These are phyloP conservation scores for Platorchestia sp. DNA, from an alignment of 1,140 invertebrate genomes.

Conservation along the genomic window DNA sequence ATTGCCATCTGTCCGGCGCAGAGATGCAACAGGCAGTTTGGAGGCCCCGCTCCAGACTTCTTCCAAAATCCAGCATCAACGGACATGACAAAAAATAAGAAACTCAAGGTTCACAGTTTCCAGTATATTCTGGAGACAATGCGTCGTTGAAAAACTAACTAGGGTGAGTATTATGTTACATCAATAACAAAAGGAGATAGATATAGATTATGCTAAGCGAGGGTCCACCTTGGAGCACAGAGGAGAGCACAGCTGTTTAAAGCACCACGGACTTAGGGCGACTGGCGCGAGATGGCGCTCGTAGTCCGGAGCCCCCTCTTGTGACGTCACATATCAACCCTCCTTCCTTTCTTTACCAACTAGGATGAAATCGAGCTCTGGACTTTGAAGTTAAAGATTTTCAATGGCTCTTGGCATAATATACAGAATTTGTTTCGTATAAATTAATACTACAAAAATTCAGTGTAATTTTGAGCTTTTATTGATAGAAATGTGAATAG, in stretches of 20 bases:
- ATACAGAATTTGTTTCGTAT: neutral
- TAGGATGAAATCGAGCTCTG: neutral
- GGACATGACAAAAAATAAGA: neutral
- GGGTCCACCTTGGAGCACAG: neutral
- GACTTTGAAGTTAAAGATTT: neutral
- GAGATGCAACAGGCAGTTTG: neutral
- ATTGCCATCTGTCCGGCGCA: neutral
- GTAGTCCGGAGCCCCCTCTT: neutral
- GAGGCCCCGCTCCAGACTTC: neutral
- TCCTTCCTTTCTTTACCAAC: conserved; percentile 11
- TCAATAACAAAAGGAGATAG: neutral
- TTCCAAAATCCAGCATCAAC: neutral
- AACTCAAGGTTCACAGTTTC: neutral
- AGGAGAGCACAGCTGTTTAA: neutral
- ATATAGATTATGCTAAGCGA: neutral
- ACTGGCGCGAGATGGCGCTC: conserved; percentile 14
- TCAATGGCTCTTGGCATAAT: neutral
- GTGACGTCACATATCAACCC: neutral
- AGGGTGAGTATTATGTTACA: neutral
- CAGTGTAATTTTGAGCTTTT: neutral
- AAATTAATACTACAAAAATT: neutral
- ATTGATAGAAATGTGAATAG: neutral
- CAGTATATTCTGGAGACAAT: neutral
- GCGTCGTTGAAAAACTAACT: too few relatives aligned
- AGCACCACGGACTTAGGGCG: neutral